Evolutionary conservation across 2,888 invertebrate species (phyloP).

Genomic region (Zelleria hepariella): DNA sequence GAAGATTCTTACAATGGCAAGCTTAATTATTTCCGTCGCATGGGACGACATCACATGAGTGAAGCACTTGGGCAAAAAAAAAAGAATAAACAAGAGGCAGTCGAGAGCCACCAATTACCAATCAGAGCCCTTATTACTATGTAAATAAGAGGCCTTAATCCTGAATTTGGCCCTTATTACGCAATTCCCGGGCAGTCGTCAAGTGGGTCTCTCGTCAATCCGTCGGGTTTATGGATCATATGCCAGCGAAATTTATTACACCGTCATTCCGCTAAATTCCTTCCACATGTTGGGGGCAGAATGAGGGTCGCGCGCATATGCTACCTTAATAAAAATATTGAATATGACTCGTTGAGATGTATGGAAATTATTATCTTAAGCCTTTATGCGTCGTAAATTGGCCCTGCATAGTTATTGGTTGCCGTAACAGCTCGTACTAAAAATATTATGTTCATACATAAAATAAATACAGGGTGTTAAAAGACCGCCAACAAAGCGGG

Average conservation of each 20-base stretch:
- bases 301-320: conserved; percentile 46
- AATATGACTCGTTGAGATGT: conserved; percentile 24
- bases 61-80: too few relatives aligned
- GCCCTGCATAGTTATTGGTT: background rate
- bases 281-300: conserved; percentile 36
- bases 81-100: background rate
- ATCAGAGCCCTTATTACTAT: conserved; percentile 11
- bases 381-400: background rate
- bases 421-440: background rate
- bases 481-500: too few relatives aligned
- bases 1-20: too few relatives aligned
- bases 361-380: background rate
- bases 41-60: too few relatives aligned
- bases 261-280: conserved; percentile 51
- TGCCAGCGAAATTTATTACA: conserved; percentile 48
- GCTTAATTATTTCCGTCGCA: too few relatives aligned
- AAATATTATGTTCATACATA: too few relatives aligned
- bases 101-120: background rate
- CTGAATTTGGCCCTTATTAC: conserved; percentile 14
- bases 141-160: conserved; percentile 22
- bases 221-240: conserved; percentile 48
- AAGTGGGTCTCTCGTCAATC: conserved; percentile 12
- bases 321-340: conserved; percentile 28
- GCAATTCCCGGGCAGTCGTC: conserved; percentile 9
- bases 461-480: too few relatives aligned